Evolutionary conservation across 2,113 vertebrate genomes (phyloP), one percentile per base, ranked within the genome.

Genomic region (Maylandia zebra): DNA sequence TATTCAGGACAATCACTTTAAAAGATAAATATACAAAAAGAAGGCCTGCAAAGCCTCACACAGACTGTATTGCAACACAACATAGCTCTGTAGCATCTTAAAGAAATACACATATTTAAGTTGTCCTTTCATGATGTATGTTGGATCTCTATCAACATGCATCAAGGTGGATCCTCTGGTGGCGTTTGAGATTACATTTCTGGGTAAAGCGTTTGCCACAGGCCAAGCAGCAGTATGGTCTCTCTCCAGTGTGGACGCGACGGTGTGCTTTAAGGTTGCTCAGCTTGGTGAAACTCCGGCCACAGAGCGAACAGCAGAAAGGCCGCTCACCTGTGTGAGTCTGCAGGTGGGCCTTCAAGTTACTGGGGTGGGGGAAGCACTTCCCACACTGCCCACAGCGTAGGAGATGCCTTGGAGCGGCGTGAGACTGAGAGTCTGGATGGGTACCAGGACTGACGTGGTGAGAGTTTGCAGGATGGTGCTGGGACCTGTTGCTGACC

Each of bases 141-240:
- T 52, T 30, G 9, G 27, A 17, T 24, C 34, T 43, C 80, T 43
- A 10, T 30, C 55, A 52, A 92, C 85, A 95, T 69, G 84, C 41
- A 17, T 95, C 94, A 78, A 94, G 41, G 74, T 97, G 96, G 84
- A 97, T 96, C 86, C 96, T 96, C 95, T 97, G 95, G 81, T 97
- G 97, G 22, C 96, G 93, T 59, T 95, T 96, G 30, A 97, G 91
- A 89, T 97, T 97, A 53, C 96, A 97, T 80, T 96, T 96, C 91
- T 97, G 96, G 1, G 96, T 96, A 87, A 97, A 97, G 76, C 95
- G 91, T 80, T 97, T 97, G n/a, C 97, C 96, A 3, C 97, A 97
- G 19, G 96, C 94, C 30, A 92, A 52, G 86, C 96, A 97, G 89
- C 95, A 95, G 91, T 96, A 97, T 0, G 96, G 96, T 78, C 96